A percentile compares a stretch with the other conserved stretches of the same genome.
Conservation (phyloP, 2,797 vertebrate genomes). For the Takifugu rubripes region DNA sequence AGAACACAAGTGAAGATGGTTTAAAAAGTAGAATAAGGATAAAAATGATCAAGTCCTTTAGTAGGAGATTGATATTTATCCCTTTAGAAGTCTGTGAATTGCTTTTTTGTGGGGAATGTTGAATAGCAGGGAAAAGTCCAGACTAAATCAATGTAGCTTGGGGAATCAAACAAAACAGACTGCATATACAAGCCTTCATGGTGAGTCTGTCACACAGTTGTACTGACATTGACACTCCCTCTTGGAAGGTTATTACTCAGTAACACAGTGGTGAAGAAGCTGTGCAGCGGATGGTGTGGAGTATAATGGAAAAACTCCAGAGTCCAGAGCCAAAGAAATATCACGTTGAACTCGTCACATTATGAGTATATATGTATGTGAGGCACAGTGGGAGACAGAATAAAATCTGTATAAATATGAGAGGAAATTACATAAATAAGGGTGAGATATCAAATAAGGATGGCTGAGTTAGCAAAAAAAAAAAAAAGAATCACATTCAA, state of each 20-base stretch:
- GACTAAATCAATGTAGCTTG: too few relatives aligned
- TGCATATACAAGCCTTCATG: neutral
- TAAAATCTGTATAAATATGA: slow-evolving; percentile 28
- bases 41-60: too few relatives aligned
- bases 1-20: too few relatives aligned
- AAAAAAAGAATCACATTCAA: slow-evolving; percentile 26
- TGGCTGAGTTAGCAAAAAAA: slow-evolving; percentile 31
- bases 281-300: slow-evolving; percentile 43
- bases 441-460: slow-evolving; percentile 30
- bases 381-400: neutral
- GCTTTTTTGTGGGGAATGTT: too few relatives aligned
- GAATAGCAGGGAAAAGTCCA: too few relatives aligned
- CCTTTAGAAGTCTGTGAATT: too few relatives aligned
- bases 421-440: slow-evolving; percentile 28
- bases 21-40: too few relatives aligned
- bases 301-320: slow-evolving; percentile 56
- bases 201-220: neutral
- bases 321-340: slow-evolving; percentile 54
- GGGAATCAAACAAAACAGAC: too few relatives aligned
- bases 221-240: slow-evolving; percentile 6
- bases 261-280: slow-evolving; percentile 36
- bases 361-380: slow-evolving; percentile 5
- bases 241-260: slow-evolving; percentile 40
- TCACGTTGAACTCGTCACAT: slow-evolving; percentile 37
- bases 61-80: too few relatives aligned